Base-by-base conservation (phyloP, 2,113 vertebrate species). In the Psittacara wagleri region DNA sequence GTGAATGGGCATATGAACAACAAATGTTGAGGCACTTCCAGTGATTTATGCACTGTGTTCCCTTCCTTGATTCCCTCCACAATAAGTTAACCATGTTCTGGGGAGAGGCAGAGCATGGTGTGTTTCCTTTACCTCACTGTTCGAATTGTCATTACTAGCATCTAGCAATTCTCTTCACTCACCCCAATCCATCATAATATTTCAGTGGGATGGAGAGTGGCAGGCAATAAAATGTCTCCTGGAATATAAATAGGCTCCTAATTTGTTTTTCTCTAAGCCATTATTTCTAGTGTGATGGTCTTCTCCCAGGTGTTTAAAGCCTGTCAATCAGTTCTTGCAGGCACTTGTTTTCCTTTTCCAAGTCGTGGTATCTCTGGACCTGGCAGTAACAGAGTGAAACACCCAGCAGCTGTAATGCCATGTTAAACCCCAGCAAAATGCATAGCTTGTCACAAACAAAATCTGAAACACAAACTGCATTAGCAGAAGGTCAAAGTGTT, bases 231-330 rank as follows among this genome's bases (percentile, higher is more conserved):
- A 95, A 96, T 95, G 91, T 96, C 88, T 94, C 92, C 92, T 87
- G 84, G 92, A 96, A 95, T 96, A 97, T 88, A 95, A 96, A 97
- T 91, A 7, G 7, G 22, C 46, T 92, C 54, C 88, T 94, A 94
- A 96, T 97, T 96, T 97, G 92, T 95, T 96, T 96, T 95, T 91
- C 91, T 94, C 94, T 62, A 75, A 94, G 90, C 76, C 70, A 93
- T 97, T 95, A 91, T 92, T 96, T 90, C 77, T 87, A 67, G 67
- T 80, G 73, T 11, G 4, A 31, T 84, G 89, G 85, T 92, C 81
- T 86, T 91, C 51, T 95, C 96, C 84, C 88, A 51, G 73, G 86
- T 93, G 95, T 94, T 94, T 94, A 84, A 63, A 83, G 57, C 52
- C 54, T 92, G 95, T 89, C 96, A 96, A 7, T 97, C 95, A 97